A percentile compares a stretch with the other conserved stretches of the same genome.
These are phyloP conservation scores for Cinara cedri DNA, from an alignment of 2,888 invertebrate species.

Conservation along the genomic window DNA sequence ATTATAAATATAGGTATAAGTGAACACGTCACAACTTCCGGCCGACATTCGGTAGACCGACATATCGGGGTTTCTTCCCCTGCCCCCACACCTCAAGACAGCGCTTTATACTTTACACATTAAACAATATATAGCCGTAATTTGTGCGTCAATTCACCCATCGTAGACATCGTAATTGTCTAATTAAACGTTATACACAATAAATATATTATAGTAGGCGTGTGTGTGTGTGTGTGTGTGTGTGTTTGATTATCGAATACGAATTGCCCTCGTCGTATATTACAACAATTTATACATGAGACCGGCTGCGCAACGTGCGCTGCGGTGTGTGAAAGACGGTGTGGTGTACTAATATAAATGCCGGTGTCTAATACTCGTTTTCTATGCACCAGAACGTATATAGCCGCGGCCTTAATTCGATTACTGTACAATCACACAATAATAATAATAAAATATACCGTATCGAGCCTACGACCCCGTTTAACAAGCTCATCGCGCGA, in stretches of 20 bases:
- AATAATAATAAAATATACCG: neutral
- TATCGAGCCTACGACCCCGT: neutral
- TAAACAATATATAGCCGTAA: neutral
- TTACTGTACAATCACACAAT: neutral
- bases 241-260: slow-evolving; percentile 33
- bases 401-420: slow-evolving; percentile 18
- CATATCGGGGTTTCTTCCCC: slow-evolving; percentile 10
- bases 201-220: slow-evolving; percentile 6
- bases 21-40: slow-evolving; percentile 43
- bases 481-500: slow-evolving; percentile 3
- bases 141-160: slow-evolving; percentile 58
- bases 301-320: neutral
- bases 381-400: neutral
- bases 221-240: too few relatives aligned
- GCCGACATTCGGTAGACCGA: slow-evolving; percentile 56
- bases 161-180: slow-evolving; percentile 59
- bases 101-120: too few relatives aligned
- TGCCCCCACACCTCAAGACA: neutral
- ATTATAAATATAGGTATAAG: neutral
- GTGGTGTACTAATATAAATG: neutral
- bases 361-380: neutral
- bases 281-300: too few relatives aligned
- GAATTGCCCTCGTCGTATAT: neutral
- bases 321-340: neutral
- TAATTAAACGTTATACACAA: slow-evolving; percentile 41